Base-by-base conservation (phyloP, 2,888 invertebrate genomes). In the Pardosa pseudoannulata region DNA sequence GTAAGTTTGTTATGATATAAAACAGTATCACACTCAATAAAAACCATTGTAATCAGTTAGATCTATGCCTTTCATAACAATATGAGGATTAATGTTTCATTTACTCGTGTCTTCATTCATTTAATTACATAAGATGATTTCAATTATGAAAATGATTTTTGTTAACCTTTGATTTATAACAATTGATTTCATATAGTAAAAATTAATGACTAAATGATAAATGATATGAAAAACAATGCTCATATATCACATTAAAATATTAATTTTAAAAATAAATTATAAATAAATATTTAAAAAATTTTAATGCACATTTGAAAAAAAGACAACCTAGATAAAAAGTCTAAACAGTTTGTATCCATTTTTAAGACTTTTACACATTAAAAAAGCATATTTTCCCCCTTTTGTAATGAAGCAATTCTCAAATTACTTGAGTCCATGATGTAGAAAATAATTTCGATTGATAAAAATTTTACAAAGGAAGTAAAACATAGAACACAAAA, bases 401-500 rank as follows among this genome's bases (percentile, higher is more conserved):
- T 46, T 13, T 9, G 46, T 16, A 16, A 46, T 46, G 46, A 46
- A 46, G 46, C 16, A 46, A 16, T 16, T 46, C 46, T 46, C 16
- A 46, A 46, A 46, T 46, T 46, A 46, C 5, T 46, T 36, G 36
- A 36, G 11, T 46, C 46, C 46, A 46, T 46, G 46, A 46, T 16
- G n/a, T 46, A 46, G 2, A 46, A 23, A 56, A 56, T 23, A 2
- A 56, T 19, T 56, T 56, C 11, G 16, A 23, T 1, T 46, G 56
- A 56, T 56, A 56, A 23, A 23, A 56, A 56, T 23, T 56, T 56
- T 16, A 56, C 23, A 50, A 50, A 41, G 29, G 23, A 72, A 71
- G 41, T 41, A 28, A 46, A 72, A 72, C 72, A 76, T 71, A 31
- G 68, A 62, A 80, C 27, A 83, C 76, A 76, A 29, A 73, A 82